A percentile compares a stretch with the other conserved stretches of the same genome.
Conservation (phyloP, 2,888 invertebrate species). For the Lepidocyrtoides sp. region DNA sequence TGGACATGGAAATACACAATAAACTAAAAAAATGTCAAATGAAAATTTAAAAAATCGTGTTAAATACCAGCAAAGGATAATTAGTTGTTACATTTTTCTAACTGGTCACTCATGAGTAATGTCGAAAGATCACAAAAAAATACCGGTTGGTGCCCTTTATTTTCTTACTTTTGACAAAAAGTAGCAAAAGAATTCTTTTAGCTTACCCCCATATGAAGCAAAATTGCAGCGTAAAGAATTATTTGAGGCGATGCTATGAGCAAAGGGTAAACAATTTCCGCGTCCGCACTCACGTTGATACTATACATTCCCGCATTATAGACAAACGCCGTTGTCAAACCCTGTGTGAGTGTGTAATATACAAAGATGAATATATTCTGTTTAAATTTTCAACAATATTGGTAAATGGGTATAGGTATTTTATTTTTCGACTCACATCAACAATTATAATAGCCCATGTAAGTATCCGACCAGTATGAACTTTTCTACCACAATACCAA, state of each 20-base stretch:
- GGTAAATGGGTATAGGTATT: not conserved
- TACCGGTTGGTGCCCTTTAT: no score
- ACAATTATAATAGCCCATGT: conserved; percentile 72
- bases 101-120: not conserved
- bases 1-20: conserved; percentile 1
- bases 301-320: conserved; percentile 75
- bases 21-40: conserved; percentile 8
- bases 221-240: conserved; percentile 58
- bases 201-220: conserved; percentile 66
- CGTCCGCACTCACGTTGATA: conserved; percentile 41
- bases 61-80: not conserved
- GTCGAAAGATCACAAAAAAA: no score
- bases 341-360: no score
- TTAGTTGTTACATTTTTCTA: not conserved
- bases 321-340: conserved; percentile 75
- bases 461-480: conserved; percentile 70
- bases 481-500: conserved; percentile 76
- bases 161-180: no score
- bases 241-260: conserved; percentile 77
- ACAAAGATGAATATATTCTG: conserved; percentile 1
- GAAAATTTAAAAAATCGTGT: not conserved
- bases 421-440: conserved; percentile 50
- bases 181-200: not conserved
- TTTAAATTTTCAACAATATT: not conserved
- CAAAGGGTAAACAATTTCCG: conserved; percentile 71